Conservation (phyloP, 2,113 vertebrate genomes). For the Nanger granti region DNA sequence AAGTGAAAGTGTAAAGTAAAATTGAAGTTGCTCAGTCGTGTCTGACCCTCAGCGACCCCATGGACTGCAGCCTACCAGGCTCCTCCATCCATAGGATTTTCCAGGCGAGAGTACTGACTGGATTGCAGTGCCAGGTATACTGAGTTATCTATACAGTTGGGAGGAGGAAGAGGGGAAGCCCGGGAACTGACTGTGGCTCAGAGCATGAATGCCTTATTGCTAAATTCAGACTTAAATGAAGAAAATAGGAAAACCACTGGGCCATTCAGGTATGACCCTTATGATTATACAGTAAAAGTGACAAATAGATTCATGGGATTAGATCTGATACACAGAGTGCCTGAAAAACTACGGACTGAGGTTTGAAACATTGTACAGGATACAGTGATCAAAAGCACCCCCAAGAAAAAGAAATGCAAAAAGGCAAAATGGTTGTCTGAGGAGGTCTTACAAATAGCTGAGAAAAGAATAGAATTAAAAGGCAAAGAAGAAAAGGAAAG, state of each 20-base stretch:
- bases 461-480: background rate
- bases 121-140: background rate
- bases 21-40: too few relatives aligned
- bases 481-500: background rate
- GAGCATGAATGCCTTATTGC: background rate
- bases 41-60: too few relatives aligned
- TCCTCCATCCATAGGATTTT: too few relatives aligned
- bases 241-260: background rate
- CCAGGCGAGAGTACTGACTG: too few relatives aligned
- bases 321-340: background rate
- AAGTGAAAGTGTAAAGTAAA: too few relatives aligned
- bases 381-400: background rate
- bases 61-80: too few relatives aligned
- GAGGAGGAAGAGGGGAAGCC: background rate
- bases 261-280: background rate
- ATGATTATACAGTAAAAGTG: background rate
- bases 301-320: background rate
- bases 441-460: background rate
- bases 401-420: background rate
- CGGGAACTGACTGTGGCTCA: accelerated
- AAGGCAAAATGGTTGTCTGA: background rate
- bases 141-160: background rate
- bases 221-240: background rate
- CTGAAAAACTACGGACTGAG: background rate
- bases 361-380: background rate